Conservation (phyloP, 2,113 vertebrate species). For the Mastomys natalensis region DNA sequence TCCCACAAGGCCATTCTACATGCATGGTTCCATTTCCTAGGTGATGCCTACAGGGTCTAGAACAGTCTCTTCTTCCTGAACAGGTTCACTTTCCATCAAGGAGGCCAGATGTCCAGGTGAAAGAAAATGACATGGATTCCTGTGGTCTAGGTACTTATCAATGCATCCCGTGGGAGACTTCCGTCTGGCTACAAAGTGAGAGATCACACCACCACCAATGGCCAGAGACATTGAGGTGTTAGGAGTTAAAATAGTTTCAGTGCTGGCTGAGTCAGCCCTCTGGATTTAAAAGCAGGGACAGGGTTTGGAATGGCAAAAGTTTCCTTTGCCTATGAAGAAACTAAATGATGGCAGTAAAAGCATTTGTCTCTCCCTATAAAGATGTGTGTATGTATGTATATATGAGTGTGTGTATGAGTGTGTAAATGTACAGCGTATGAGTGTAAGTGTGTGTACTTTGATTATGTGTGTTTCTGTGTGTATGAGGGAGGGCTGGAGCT, state of each 20-base stretch:
- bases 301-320: background rate
- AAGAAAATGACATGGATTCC: background rate
- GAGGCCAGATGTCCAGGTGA: background rate
- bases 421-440: too few relatives aligned
- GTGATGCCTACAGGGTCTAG: background rate
- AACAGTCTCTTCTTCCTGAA: background rate
- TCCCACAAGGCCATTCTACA: background rate
- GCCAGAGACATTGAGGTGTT: background rate
- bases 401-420: rapidly evolving
- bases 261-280: background rate
- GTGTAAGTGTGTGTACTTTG: too few relatives aligned
- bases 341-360: background rate
- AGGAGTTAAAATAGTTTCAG: constrained; percentile 23
- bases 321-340: background rate
- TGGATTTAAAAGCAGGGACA: background rate
- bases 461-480: background rate
- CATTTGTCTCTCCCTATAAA: background rate
- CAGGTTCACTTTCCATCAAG: background rate
- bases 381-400: too few relatives aligned
- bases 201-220: constrained; percentile 42
- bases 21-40: background rate
- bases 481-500: background rate
- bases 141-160: background rate
- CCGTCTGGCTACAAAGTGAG: constrained; percentile 8
- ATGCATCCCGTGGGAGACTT: background rate